These are phyloP conservation scores for Blastomussa wellsi DNA, from an alignment of 92 coral and sea anemone species.

Conservation along the genomic window DNA sequence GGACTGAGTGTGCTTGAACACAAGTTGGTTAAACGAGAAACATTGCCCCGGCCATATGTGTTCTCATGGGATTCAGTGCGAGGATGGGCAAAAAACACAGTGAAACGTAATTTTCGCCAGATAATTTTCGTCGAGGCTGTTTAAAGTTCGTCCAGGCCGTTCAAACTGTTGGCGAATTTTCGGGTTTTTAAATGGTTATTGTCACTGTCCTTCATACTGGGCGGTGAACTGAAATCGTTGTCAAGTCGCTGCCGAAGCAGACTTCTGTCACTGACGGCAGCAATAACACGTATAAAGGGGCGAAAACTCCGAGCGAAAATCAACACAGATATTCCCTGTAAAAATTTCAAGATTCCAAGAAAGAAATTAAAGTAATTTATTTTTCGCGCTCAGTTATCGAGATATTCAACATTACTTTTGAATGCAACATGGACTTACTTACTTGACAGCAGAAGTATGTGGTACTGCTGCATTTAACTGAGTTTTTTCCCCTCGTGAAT, in stretches of 20 bases:
- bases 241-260: not conserved
- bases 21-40: not conserved
- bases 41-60: not conserved
- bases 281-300: not conserved
- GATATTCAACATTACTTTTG: too few relatives aligned
- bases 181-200: not conserved
- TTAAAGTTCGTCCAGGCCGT: too few relatives aligned
- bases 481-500: too few relatives aligned
- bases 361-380: too few relatives aligned
- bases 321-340: too few relatives aligned
- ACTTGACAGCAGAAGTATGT: too few relatives aligned
- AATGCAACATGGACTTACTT: too few relatives aligned
- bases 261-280: not conserved
- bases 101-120: not conserved
- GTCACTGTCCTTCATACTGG: not conserved
- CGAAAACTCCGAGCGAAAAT: not conserved
- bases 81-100: not conserved
- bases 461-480: too few relatives aligned
- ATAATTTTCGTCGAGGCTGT: not conserved
- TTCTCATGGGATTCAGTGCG: not conserved
- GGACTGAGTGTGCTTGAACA: slow-evolving; percentile 32
- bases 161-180: not conserved
- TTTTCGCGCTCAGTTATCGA: not conserved
- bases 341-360: too few relatives aligned
- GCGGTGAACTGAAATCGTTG: not conserved